phyloP scores from a whole-genome alignment of 2,113 vertebrate genomes.

The Kryptolebias marmoratus region DNA sequence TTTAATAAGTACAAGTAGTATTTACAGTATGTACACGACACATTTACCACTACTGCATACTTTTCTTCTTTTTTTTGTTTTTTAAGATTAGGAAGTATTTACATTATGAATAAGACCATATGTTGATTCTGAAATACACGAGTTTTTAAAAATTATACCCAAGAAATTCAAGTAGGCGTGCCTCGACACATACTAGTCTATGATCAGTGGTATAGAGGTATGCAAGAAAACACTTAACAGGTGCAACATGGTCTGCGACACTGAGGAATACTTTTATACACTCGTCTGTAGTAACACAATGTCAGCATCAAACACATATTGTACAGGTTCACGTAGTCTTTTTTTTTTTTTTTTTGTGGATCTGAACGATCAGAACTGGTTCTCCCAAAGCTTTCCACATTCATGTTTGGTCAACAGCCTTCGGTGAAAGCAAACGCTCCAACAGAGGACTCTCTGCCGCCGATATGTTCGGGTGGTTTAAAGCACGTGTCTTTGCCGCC shows the following conservation, averaged over 20 bases:
- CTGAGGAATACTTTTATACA: conserved; percentile 52
- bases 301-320: conserved; percentile 67
- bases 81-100: conserved; percentile 65
- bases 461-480: not conserved
- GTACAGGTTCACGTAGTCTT: conserved; percentile 53
- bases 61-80: conserved; percentile 25
- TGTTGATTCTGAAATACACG: conserved; percentile 49
- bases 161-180: conserved; percentile 69
- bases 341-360: too few relatives aligned
- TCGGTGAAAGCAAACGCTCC: conserved; percentile 34
- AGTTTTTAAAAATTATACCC: conserved; percentile 39
- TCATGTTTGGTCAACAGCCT: conserved; percentile 71
- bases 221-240: conserved; percentile 55
- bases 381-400: conserved; percentile 57
- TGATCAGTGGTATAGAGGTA: conserved; percentile 59
- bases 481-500: conserved; percentile 1
- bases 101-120: conserved; percentile 68
- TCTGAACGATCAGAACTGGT: conserved; percentile 21
- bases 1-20: conserved; percentile 79
- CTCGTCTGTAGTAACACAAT: conserved; percentile 29
- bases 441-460: not conserved
- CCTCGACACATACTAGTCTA: conserved; percentile 67
- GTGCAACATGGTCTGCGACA: conserved; percentile 57
- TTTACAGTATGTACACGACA: conserved; percentile 83
- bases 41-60: conserved; percentile 70